These are phyloP conservation scores for Parochlus steinenii DNA, from an alignment of 2,888 invertebrate genomes.

Conservation along the genomic window DNA sequence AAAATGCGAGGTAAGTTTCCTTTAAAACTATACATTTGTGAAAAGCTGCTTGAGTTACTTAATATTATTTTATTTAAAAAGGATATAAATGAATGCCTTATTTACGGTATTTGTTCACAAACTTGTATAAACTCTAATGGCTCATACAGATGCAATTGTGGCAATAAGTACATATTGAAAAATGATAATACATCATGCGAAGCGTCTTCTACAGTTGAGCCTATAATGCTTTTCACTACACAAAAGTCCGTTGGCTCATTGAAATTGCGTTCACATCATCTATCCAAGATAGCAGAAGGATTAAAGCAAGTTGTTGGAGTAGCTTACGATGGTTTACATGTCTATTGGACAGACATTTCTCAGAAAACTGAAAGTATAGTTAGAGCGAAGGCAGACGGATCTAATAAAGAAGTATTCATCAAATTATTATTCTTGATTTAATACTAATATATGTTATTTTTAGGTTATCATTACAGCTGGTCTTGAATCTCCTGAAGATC, in stretches of 20 bases:
- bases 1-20: conserved; percentile 19
- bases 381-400: conserved; percentile 42
- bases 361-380: conserved; percentile 55
- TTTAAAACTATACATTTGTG: conserved; percentile 2
- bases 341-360: conserved; percentile 66
- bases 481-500: conserved; percentile 52
- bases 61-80: conserved; percentile 30
- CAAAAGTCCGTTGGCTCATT: conserved; percentile 45
- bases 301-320: conserved; percentile 45
- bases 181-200: conserved; percentile 37
- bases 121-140: conserved; percentile 42
- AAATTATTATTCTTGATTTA: conserved; percentile 12
- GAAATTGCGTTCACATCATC: conserved; percentile 36
- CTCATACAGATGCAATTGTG: conserved; percentile 45
- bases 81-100: conserved; percentile 48
- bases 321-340: conserved; percentile 45
- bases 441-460: conserved; percentile 11
- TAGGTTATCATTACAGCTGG: conserved; percentile 44
- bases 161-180: conserved; percentile 35
- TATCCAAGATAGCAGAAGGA: conserved; percentile 31
- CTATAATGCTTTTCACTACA: conserved; percentile 49
- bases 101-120: conserved; percentile 51
- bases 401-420: conserved; percentile 39
- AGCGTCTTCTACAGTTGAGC: conserved; percentile 41
- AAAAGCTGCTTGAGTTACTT: conserved; percentile 19